These are phyloP conservation scores for Apteryx owenii DNA, from an alignment of 2,113 vertebrate genomes.

Conservation along the genomic window DNA sequence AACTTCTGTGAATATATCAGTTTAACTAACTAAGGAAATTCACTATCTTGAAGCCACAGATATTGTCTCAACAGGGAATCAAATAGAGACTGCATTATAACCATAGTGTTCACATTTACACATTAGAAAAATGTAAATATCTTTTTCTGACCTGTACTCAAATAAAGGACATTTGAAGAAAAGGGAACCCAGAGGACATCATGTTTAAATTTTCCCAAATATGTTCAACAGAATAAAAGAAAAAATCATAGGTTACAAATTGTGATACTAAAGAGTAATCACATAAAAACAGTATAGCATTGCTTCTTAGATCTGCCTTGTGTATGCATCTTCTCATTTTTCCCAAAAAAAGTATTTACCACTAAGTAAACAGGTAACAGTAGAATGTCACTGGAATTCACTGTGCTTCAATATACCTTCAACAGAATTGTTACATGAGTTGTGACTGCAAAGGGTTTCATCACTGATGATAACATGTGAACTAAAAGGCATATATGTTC, in stretches of 20 bases:
- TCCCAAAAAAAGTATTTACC: background rate
- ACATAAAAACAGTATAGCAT: accelerated
- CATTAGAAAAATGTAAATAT: background rate
- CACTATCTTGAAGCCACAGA: background rate
- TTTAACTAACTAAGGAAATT: background rate
- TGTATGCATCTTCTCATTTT: background rate
- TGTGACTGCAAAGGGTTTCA: background rate
- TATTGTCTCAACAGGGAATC: background rate
- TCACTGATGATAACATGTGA: background rate
- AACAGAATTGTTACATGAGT: background rate
- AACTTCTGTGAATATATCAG: background rate
- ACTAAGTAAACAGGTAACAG: background rate
- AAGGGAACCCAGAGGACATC: background rate
- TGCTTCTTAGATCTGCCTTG: background rate
- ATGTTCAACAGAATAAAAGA: background rate
- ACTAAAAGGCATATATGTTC: background rate
- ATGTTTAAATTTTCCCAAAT: background rate
- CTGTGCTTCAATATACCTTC: background rate
- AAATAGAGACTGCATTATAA: background rate
- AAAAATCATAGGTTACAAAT: background rate
- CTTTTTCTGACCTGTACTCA: background rate
- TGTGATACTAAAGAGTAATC: background rate
- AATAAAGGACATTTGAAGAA: background rate
- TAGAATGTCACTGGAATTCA: background rate
- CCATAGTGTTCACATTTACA: background rate